Evolutionary conservation across 2,888 invertebrate species (phyloP), one percentile per base, ranked within the genome.

Genomic region (Agonopterix arenella): DNA sequence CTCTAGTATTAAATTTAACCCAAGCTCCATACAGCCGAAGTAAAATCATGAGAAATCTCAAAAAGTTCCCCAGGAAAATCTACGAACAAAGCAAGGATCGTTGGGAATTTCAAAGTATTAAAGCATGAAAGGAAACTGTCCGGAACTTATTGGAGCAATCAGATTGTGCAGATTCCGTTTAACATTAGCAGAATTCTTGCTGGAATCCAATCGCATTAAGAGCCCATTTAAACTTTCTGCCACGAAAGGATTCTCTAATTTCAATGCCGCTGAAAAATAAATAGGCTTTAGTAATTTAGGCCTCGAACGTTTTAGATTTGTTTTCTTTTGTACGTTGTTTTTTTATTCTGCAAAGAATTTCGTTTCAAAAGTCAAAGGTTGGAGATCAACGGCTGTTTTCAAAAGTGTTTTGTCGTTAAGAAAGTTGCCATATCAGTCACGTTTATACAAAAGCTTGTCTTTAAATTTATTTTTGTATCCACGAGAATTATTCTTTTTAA

Each of bases 101-200:
- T 66, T 59, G 65, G 67, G 74, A 81, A 81, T 80, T 70, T 68
- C 64, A 69, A 80, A 82, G 83, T 80, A 80, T 80, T 78, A 80
- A 77, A 80, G 79, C 75, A 77, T 79, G 72, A 75, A 83, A 74
- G 70, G 72, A 75, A 82, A 82, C 77, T 80, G 80, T 73, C 77
- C 74, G 73, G 76, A 84, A 84, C 80, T 85, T 85, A 85, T 86
- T 79, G 84, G 77, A 84, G 80, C 80, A 82, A 81, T 82, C 78
- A 80, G 83, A 85, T 84, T 80, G 81, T 76, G 71, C 74, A 73
- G 73, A 84, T 84, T 83, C 82, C 84, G 76, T 76, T 81, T 70
- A 80, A 83, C 79, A 84, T 85, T 82, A 80, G 76, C 77, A 66
- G 66, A 80, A 84, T 85, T 83, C 82, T 80, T 83, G 70, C 70